Conservation (phyloP, 2,113 vertebrate species). For the Chauna torquata region DNA sequence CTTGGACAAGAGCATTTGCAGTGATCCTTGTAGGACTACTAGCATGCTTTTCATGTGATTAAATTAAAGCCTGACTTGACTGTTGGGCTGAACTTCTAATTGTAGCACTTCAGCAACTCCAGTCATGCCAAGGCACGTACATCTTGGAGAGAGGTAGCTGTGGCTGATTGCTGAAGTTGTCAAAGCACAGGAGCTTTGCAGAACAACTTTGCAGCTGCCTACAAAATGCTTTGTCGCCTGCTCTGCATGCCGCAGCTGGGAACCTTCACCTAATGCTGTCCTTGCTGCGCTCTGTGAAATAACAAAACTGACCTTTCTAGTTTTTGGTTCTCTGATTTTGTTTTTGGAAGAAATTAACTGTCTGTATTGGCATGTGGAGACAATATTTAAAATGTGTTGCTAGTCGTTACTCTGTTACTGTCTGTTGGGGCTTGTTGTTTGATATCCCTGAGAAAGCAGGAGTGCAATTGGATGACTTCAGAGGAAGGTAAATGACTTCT, state of each 20-base stretch:
- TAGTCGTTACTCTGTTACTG: accelerated
- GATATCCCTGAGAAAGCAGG: neutral
- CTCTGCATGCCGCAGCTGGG: neutral
- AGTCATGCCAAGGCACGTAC: accelerated
- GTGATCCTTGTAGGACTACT: neutral
- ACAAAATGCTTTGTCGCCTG: neutral
- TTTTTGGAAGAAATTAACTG: neutral
- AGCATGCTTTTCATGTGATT: neutral
- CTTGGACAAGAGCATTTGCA: neutral
- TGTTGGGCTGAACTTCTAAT: neutral
- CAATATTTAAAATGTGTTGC: accelerated
- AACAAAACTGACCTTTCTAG: neutral
- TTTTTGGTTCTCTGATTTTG: neutral
- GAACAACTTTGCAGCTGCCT: neutral
- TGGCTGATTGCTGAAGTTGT: accelerated
- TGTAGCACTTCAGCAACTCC: neutral
- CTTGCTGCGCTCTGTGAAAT: neutral
- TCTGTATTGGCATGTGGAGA: neutral
- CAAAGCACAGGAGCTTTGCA: neutral
- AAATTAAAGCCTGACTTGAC: neutral
- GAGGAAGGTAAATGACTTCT: neutral
- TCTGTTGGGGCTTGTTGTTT: neutral
- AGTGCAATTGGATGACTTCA: accelerated
- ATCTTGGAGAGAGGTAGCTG: neutral
- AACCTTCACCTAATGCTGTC: neutral